A percentile compares a stretch with the other conserved stretches of the same genome.
These are phyloP conservation scores for Saccostrea glomerata DNA, from an alignment of 1,140 invertebrate genomes.

Conservation along the genomic window DNA sequence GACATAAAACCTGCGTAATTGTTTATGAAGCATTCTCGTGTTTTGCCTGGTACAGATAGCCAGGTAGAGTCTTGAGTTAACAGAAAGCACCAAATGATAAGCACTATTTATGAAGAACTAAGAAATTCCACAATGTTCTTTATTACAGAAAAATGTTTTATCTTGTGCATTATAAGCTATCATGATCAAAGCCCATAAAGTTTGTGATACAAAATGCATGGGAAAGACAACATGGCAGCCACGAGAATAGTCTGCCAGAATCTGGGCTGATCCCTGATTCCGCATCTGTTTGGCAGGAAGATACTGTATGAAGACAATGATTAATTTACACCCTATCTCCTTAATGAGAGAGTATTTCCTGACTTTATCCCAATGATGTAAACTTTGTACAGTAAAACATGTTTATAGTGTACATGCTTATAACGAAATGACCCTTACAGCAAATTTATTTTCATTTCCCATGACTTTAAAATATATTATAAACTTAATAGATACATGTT, in stretches of 20 bases:
- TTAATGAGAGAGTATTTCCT: not conserved
- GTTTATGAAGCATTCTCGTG: slow-evolving; percentile 10
- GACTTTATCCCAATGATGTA: not conserved
- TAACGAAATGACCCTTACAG: too few relatives aligned
- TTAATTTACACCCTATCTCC: slow-evolving; percentile 17
- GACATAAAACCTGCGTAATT: slow-evolving; percentile 31
- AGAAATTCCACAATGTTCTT: slow-evolving; percentile 32
- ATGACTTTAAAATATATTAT: not conserved
- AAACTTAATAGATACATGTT: too few relatives aligned
- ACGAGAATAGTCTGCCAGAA: slow-evolving; percentile 5
- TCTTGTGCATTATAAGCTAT: slow-evolving; percentile 36
- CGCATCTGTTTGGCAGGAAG: slow-evolving; percentile 22
- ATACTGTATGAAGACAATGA: slow-evolving; percentile 28
- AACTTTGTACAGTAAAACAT: not conserved
- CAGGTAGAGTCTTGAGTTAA: slow-evolving; percentile 9
- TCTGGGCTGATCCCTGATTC: not conserved
- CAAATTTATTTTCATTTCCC: too few relatives aligned
- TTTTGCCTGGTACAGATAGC: slow-evolving; percentile 1
- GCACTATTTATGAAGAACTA: slow-evolving; percentile 27
- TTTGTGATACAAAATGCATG: slow-evolving; percentile 38
- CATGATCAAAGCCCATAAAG: slow-evolving; percentile 37
- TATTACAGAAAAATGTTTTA: slow-evolving; percentile 37
- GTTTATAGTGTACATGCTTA: too few relatives aligned
- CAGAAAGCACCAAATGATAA: slow-evolving; percentile 11
- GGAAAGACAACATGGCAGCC: slow-evolving; percentile 32